Evolutionary conservation across 2,113 vertebrate genomes (phyloP), one percentile per base, ranked within the genome.

Genomic region (Grus americana): DNA sequence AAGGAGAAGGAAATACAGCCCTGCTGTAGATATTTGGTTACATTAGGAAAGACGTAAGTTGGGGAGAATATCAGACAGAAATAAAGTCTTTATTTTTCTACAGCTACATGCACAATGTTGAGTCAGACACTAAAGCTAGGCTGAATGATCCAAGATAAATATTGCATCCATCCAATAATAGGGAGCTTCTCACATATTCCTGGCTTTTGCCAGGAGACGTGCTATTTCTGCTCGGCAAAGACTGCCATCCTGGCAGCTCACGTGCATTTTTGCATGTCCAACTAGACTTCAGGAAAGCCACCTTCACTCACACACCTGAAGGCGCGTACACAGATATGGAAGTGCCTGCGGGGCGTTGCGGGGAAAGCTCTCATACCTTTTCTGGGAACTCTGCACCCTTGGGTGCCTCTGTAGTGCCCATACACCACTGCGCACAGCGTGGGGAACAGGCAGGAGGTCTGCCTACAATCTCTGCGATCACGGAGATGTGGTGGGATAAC

Each of bases 341-440:
- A 63, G n/a, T 4, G 5, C 5, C 38, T 20, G 54, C 4, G 3
- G 6, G 58, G 9, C 2, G 0, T 6, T 18, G 23, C 2, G 8
- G 5, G 29, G 34, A 70, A 62, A 81, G 63, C 17, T 62, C 36
- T 46, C 20, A 4, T 4, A 12, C 6, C 15, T 2, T 2, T 65
- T 34, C 52, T 66, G 63, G 58, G 65, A 71, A 32, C 26, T 19
- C 19, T 3, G 24, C 40, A 71, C 9, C 46, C 26, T 38, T 30
- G 44, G 17, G 21, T 70, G 50, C 57, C 38, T 26, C 23, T n/a
- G 11, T 10, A 58, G 50, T 14, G 16, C 42, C 42, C 2, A 0
- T 9, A 42, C 67, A 46, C 36, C 52, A 9, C 22, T 9, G 14
- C 46, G 73, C 0, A 3, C 44, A 27, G 52, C 38, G 20, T 0